phyloP scores from a whole-genome alignment of 2,113 vertebrate genomes.

The Podiceps cristatus region DNA sequence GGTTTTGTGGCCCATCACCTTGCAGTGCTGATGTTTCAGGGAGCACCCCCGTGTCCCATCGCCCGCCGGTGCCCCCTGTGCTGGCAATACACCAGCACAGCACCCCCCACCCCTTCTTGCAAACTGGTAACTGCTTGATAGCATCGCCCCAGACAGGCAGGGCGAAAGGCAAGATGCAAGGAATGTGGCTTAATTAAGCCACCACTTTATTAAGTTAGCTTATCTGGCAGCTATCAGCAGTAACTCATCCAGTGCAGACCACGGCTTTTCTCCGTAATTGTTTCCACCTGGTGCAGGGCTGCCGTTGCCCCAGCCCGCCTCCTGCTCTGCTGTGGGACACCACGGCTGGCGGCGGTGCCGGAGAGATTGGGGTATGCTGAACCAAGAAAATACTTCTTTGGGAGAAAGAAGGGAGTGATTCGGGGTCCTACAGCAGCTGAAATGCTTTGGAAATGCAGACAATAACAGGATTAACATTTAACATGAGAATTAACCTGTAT shows the following conservation, averaged over 20 bases:
- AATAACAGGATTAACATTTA: not conserved
- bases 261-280: slow-evolving; percentile 33
- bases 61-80: rapidly evolving
- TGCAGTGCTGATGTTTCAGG: not conserved
- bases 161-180: slow-evolving; percentile 27
- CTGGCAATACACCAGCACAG: not conserved
- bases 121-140: not conserved
- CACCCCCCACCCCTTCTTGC: not conserved
- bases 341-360: rapidly evolving
- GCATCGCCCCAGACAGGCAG: not conserved
- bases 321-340: rapidly evolving
- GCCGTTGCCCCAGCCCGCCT: not conserved
- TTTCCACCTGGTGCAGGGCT: slow-evolving; percentile 50
- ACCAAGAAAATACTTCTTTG: not conserved
- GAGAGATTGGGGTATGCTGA: rapidly evolving
- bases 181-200: slow-evolving; percentile 64
- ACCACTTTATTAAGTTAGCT: slow-evolving; percentile 66
- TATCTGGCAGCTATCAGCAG: slow-evolving; percentile 68
- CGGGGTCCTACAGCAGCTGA: not conserved
- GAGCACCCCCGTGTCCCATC: not conserved
- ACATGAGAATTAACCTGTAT: not conserved
- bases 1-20: not conserved
- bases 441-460: not conserved
- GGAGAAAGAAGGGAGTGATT: not conserved
- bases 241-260: slow-evolving; percentile 12